Evolutionary conservation across 2,888 invertebrate genomes (phyloP).

Genomic region (Drosophila nr. perissopoda): DNA sequence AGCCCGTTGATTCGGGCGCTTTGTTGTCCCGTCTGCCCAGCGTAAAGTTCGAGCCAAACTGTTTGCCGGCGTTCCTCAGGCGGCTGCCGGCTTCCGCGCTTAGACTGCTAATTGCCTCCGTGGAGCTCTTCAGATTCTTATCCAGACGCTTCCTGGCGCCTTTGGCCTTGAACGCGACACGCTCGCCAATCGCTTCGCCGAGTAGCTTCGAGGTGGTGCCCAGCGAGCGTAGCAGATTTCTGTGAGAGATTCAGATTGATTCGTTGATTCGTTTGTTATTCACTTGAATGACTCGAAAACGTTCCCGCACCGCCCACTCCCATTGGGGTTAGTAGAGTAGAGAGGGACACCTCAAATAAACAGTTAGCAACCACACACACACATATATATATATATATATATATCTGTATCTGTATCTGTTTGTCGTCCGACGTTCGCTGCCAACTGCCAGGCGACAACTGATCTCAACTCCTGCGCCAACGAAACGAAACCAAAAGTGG

Average conservation of each 20-base stretch:
- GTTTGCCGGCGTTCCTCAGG: constrained; percentile 79
- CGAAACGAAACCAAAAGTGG: constrained; percentile 17
- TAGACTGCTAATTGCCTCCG: constrained; percentile 78
- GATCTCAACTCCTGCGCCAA: constrained; percentile 6
- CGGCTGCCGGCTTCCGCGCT: constrained; percentile 81
- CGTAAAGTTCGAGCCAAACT: constrained; percentile 80
- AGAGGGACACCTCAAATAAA: not conserved
- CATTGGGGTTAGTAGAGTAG: constrained; percentile 29
- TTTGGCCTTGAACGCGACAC: constrained; percentile 83
- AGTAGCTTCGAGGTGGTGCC: constrained; percentile 84
- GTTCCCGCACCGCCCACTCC: constrained; percentile 2
- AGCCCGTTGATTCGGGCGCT: constrained; percentile 8
- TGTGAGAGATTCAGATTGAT: constrained; percentile 41
- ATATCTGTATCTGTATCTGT: not conserved
- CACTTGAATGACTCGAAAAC: not conserved
- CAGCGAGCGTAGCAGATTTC: constrained; percentile 83
- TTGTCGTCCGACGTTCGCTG: not conserved
- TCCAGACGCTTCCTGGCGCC: constrained; percentile 84
- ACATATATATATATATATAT: not conserved
- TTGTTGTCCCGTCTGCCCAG: constrained; percentile 53
- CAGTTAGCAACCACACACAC: constrained; percentile 16
- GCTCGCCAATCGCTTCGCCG: constrained; percentile 84
- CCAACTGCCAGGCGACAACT: constrained; percentile 28
- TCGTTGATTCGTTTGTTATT: not conserved
- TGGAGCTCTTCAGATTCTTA: constrained; percentile 83